These are phyloP conservation scores for Sinocyclocheilus anshuiensis DNA, from an alignment of 2,113 vertebrate species.

Conservation along the genomic window DNA sequence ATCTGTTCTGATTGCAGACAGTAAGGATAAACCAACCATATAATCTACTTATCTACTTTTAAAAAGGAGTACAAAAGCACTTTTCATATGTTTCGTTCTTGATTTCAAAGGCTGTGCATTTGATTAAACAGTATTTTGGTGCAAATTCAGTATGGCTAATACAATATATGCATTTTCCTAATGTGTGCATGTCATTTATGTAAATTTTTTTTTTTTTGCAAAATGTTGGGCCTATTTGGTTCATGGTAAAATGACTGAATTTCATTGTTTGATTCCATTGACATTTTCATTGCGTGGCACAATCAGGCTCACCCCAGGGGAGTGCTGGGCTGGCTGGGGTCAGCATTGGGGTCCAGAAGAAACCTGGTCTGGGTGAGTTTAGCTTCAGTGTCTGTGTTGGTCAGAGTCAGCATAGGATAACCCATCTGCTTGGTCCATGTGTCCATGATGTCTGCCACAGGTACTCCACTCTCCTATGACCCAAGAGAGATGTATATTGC, in stretches of 20 bases:
- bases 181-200: not conserved
- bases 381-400: slow-evolving; percentile 36
- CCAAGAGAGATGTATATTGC: not conserved
- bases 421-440: slow-evolving; percentile 98
- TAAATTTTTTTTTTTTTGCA: not conserved
- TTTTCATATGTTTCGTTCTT: not conserved
- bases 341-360: slow-evolving; percentile 82
- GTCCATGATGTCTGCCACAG: slow-evolving; percentile 88
- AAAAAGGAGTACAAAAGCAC: not conserved
- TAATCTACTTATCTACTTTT: not conserved
- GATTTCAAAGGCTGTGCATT: not conserved
- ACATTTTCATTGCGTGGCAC: not conserved
- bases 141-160: not conserved
- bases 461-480: slow-evolving; percentile 79
- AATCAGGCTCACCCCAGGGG: slow-evolving; percentile 73
- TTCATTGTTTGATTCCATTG: not conserved
- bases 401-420: slow-evolving; percentile 84
- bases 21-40: not conserved
- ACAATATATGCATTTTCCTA: not conserved
- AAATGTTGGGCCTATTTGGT: not conserved
- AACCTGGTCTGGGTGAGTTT: slow-evolving; percentile 83
- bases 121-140: not conserved
- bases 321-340: slow-evolving; percentile 77
- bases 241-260: not conserved
- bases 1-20: not conserved